Base-by-base conservation (phyloP, 2,888 invertebrate genomes). In the Drosophila villosipedis region DNA sequence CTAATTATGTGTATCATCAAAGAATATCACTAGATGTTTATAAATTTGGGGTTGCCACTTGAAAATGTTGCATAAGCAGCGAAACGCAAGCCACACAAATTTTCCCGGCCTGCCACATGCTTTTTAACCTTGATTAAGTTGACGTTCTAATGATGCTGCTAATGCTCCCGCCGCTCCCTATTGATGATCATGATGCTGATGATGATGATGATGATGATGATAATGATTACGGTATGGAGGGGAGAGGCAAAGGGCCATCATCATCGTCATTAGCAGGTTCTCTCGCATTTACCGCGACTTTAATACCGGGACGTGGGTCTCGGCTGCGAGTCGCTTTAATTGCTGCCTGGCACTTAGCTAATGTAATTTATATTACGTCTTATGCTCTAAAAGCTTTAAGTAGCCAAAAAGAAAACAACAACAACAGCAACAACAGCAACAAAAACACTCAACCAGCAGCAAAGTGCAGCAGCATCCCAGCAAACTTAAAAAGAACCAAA, bases 341-440 rank as follows among this genome's bases (percentile, higher is more conserved):
- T 89, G 88, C 85, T 72, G 76, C 83, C 75, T 76, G 82, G 86
- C 81, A 80, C 82, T 84, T 83, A 82, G 84, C 90, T 84, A 83
- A 88, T 91, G 89, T 89, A 88, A 84, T 89, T 84, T 90, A 88
- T 90, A 90, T 89, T 83, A 83, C 83, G 80, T 83, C 82, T 83
- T 83, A 63, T 79, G 88, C 88, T 85, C 91, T 85, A 87, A 90
- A 91, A 91, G 90, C 90, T 85, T 82, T 85, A 89, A 84, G 91
- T 89, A 91, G 90, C 91, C 78, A 68, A 79, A 73, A 68, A 69
- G 47, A 73, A 73, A 74, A 62, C 63, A 57, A 43, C 22, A 43
- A 5, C 39, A n/a, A 7, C 43, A 43, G 3, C 47, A 39, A 31
- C 37, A 53, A 70, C 49, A 54, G 31, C 33, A 55, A 59, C 57